phyloP scores from a whole-genome alignment of 1,140 invertebrate genomes.

The Trachymyrmex cornetzi region DNA sequence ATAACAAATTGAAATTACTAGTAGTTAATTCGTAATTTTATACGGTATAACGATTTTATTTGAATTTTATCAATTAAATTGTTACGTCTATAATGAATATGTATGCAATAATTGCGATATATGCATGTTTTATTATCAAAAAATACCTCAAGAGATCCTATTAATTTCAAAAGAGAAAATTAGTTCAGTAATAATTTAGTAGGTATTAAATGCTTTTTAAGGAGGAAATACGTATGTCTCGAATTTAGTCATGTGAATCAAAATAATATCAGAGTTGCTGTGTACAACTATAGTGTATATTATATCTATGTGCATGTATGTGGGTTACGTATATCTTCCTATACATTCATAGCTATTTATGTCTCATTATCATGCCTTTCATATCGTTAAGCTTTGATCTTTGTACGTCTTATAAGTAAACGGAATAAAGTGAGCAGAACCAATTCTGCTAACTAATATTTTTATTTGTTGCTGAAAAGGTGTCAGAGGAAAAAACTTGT shows the following conservation, averaged over 20 bases:
- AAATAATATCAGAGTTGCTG: neutral
- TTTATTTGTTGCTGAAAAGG: no score
- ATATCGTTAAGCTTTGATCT: conserved; percentile 22
- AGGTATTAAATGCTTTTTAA: neutral
- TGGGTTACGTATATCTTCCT: neutral
- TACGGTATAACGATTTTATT: neutral
- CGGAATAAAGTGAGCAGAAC: no score
- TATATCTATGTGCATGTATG: neutral
- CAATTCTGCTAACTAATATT: no score
- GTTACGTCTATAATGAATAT: neutral
- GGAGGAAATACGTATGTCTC: neutral
- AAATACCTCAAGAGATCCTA: neutral
- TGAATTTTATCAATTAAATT: neutral
- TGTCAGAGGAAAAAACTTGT: no score
- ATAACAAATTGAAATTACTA: neutral
- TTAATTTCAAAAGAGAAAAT: neutral
- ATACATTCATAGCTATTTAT: neutral
- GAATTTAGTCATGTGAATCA: neutral
- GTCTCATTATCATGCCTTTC: neutral
- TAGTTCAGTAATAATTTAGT: neutral
- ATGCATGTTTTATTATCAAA: neutral
- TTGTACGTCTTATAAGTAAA: neutral
- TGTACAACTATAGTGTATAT: neutral
- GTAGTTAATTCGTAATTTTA: neutral
- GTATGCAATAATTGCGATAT: neutral